These are phyloP conservation scores for Heterohyrax brucei DNA, from an alignment of 2,797 vertebrate genomes.

Conservation along the genomic window DNA sequence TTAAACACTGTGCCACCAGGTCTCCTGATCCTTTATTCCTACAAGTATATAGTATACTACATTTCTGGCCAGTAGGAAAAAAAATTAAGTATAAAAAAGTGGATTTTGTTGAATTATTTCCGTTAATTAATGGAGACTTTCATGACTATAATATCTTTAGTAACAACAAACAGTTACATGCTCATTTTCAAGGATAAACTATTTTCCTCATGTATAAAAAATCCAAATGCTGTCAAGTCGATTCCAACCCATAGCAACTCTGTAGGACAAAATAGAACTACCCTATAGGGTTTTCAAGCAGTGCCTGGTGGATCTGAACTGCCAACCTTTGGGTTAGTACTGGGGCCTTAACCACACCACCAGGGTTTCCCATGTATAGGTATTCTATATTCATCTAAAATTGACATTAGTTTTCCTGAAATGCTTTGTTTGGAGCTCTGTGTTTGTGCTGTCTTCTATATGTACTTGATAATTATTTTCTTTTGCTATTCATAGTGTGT, in stretches of 20 bases:
- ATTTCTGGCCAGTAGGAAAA: conserved; percentile 40
- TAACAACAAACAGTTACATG: conserved; percentile 13
- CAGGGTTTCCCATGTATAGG: neutral
- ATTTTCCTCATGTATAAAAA: neutral
- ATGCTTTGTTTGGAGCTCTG: conserved; percentile 23
- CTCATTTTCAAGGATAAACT: conserved; percentile 46
- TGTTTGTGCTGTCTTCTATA: conserved; percentile 51
- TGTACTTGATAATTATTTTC: conserved; percentile 49
- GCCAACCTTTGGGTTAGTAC: too few species aligned
- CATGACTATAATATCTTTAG: conserved; percentile 22
- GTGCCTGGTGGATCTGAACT: too few species aligned
- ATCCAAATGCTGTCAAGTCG: too few species aligned
- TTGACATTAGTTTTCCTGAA: conserved; percentile 61
- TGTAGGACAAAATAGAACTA: too few species aligned
- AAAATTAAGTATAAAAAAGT: conserved; percentile 47
- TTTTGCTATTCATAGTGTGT: conserved; percentile 23
- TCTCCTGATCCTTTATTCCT: neutral
- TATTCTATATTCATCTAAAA: conserved; percentile 54
- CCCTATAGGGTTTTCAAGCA: too few species aligned
- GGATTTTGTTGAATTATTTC: conserved; percentile 56
- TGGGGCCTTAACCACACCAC: too few species aligned
- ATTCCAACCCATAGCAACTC: too few species aligned
- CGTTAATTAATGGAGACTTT: conserved; percentile 54
- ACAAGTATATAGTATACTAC: neutral
- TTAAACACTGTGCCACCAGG: too few species aligned